These are phyloP conservation scores for Thunnus albacares DNA, from an alignment of 2,797 vertebrate species.

Conservation along the genomic window DNA sequence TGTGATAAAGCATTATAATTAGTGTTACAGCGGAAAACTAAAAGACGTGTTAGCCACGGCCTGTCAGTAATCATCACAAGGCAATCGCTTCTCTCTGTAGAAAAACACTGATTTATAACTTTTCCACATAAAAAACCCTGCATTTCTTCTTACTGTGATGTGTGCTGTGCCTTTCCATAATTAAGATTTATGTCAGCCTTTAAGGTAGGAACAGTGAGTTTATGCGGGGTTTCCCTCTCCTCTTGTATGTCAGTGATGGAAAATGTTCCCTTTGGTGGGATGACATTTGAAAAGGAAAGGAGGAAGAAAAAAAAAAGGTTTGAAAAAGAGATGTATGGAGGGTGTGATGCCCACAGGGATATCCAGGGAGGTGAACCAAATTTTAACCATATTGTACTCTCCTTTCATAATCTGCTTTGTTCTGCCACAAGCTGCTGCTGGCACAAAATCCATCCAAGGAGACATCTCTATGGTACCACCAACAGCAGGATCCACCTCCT, in stretches of 20 bases:
- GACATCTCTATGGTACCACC: conserved; percentile 30
- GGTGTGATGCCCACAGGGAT: not conserved
- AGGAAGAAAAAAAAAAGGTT: not conserved
- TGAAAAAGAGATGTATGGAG: conserved; percentile 12
- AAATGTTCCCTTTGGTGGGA: conserved; percentile 32
- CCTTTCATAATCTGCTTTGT: conserved; percentile 3
- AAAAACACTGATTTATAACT: conserved; percentile 20
- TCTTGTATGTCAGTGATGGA: conserved; percentile 34
- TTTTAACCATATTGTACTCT: not conserved
- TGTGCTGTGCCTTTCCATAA: conserved; percentile 43
- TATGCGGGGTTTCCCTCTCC: conserved; percentile 58
- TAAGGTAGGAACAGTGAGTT: conserved; percentile 57
- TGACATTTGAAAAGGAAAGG: conserved; percentile 22
- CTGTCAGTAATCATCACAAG: conserved; percentile 3
- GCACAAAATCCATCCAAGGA: conserved; percentile 21
- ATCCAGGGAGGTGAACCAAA: not conserved
- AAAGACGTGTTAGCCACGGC: not conserved
- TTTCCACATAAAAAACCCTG: conserved; percentile 26
- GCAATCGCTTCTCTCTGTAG: not conserved
- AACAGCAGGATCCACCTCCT: not conserved
- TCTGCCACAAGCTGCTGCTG: not conserved
- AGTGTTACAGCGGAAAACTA: not conserved
- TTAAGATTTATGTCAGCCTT: conserved; percentile 66
- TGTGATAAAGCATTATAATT: not conserved
- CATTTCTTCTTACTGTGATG: conserved; percentile 29